phyloP scores from a whole-genome alignment of 1,140 invertebrate genomes.

The Nebria ingens region DNA sequence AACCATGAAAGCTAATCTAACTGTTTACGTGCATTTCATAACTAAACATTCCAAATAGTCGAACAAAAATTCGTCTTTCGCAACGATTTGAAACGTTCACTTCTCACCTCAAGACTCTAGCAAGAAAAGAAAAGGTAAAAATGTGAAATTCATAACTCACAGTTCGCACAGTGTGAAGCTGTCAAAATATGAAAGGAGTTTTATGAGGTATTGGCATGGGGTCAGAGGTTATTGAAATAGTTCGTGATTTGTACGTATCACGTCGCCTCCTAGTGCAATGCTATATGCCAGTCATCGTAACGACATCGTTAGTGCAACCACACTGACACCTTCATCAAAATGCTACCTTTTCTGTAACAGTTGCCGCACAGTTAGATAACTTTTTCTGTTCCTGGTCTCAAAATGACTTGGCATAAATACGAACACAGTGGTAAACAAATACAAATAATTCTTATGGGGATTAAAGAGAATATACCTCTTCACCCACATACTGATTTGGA shows the following conservation, averaged over 20 bases:
- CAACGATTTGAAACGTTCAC: too few relatives aligned
- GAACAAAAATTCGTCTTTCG: too few relatives aligned
- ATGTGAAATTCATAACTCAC: conserved; percentile 5
- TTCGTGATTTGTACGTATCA: conserved; percentile 1
- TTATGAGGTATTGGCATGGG: conserved; percentile 3
- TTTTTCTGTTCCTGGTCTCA: too few relatives aligned
- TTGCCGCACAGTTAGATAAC: background rate
- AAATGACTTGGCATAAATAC: background rate
- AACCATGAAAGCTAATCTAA: too few relatives aligned
- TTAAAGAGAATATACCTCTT: too few relatives aligned
- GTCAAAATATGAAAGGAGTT: conserved; percentile 5
- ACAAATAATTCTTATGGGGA: too few relatives aligned
- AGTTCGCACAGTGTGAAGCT: background rate
- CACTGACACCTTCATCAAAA: conserved; percentile 3
- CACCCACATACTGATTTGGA: too few relatives aligned
- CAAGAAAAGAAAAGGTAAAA: too few relatives aligned
- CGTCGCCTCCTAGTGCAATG: background rate
- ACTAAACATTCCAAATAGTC: too few relatives aligned
- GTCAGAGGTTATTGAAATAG: conserved; percentile 8
- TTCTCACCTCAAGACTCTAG: too few relatives aligned
- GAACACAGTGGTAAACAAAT: background rate
- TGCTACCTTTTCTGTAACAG: background rate
- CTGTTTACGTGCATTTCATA: too few relatives aligned
- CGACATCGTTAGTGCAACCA: conserved; percentile 4
- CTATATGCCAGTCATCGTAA: background rate